Conservation (phyloP, 2,113 vertebrate genomes). For the Macrotus californicus region DNA sequence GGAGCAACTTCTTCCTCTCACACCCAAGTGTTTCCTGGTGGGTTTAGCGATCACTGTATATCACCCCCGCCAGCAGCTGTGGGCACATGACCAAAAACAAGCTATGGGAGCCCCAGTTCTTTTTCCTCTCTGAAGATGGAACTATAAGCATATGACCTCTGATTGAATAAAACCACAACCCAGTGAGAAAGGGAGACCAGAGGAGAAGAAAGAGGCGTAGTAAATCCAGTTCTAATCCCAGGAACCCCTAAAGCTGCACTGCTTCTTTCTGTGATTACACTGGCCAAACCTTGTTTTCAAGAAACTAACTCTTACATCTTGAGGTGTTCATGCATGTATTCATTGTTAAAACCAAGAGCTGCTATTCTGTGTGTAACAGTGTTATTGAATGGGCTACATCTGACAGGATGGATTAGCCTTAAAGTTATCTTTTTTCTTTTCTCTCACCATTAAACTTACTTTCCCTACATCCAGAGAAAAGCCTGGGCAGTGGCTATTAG, state of each 20-base stretch:
- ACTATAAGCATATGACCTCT: not conserved
- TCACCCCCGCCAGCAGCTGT: not conserved
- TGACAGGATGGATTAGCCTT: not conserved
- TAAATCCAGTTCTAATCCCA: not conserved
- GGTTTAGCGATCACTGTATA: not conserved
- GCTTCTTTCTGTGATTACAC: not conserved
- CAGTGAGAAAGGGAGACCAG: not conserved
- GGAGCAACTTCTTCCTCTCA: not conserved
- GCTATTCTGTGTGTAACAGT: not conserved
- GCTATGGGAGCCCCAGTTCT: not conserved
- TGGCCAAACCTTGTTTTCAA: not conserved
- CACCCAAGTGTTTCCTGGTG: not conserved
- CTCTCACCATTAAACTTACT: not conserved
- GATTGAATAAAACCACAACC: not conserved
- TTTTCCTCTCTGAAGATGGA: not conserved
- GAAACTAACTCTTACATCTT: not conserved
- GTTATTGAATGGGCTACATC: not conserved
- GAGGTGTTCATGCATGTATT: not conserved
- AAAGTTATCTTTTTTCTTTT: not conserved
- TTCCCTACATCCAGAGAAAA: not conserved
- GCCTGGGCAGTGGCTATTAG: not conserved
- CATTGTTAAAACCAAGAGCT: not conserved
- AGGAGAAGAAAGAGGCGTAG: not conserved
- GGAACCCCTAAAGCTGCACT: not conserved
- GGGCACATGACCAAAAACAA: not conserved